phyloP scores from a whole-genome alignment of 2,113 vertebrate species.

The Dicaeum eximium region DNA sequence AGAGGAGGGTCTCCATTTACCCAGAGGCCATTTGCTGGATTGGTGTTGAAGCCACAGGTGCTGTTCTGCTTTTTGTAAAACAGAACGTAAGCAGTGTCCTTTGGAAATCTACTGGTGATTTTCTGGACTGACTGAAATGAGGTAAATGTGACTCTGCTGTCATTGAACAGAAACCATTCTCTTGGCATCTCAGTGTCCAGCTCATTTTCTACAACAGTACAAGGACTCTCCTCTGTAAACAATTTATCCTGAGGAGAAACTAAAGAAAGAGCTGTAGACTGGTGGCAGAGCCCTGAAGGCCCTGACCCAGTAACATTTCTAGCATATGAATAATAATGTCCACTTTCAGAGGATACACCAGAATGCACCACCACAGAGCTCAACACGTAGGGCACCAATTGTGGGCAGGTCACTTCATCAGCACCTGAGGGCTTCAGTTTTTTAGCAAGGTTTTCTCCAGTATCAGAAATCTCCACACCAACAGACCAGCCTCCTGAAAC shows the following conservation, averaged over 20 bases:
- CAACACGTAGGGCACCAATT: slow-evolving; percentile 81
- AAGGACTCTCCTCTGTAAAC: slow-evolving; percentile 55
- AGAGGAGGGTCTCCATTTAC: slow-evolving; percentile 89
- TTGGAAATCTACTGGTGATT: slow-evolving; percentile 94
- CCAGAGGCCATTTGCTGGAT: slow-evolving; percentile 75
- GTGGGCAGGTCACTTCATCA: slow-evolving; percentile 77
- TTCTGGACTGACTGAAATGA: slow-evolving; percentile 96
- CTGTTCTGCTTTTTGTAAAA: slow-evolving; percentile 91
- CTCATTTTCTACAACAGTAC: slow-evolving; percentile 69
- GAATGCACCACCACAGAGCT: slow-evolving; percentile 98
- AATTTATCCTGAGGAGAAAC: slow-evolving; percentile 63
- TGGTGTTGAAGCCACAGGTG: slow-evolving; percentile 53
- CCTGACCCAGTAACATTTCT: slow-evolving; percentile 80
- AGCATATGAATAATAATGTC: slow-evolving; percentile 96
- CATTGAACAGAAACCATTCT: slow-evolving; percentile 98
- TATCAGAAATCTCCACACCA: slow-evolving; percentile 83
- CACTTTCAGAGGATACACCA: slow-evolving; percentile 95
- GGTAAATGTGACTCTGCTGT: slow-evolving; percentile 95
- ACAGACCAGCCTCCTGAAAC: slow-evolving; percentile 68
- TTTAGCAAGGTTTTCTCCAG: slow-evolving; percentile 91
- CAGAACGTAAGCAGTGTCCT: slow-evolving; percentile 97
- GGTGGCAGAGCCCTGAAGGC: slow-evolving; percentile 66
- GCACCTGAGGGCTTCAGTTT: slow-evolving; percentile 90
- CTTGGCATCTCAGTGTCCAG: slow-evolving; percentile 72
- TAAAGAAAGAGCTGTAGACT: slow-evolving; percentile 65